Percentiles rank a stretch among this genome's conserved stretches.
phyloP scores from a whole-genome alignment of 2,888 invertebrate species.

The Athrips mouffetella region DNA sequence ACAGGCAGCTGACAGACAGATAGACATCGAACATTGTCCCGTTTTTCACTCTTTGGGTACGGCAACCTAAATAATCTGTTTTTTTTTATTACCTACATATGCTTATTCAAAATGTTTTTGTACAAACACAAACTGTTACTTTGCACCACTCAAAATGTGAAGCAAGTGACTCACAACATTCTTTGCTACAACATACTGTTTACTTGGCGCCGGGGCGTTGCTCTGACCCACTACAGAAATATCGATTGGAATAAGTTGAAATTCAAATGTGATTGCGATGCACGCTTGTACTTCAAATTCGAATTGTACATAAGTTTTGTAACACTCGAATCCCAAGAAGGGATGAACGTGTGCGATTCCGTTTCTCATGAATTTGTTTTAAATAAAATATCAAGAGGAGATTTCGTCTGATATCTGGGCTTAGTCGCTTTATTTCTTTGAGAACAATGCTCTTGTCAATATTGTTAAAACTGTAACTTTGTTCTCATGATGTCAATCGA shows the following conservation, averaged over 20 bases:
- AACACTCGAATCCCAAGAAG: neutral
- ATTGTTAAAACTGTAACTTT: no score
- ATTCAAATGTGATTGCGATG: conserved; percentile 16
- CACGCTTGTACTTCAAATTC: conserved; percentile 13
- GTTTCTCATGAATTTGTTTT: neutral
- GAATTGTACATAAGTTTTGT: neutral
- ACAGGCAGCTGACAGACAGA: no score
- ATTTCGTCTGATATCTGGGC: no score
- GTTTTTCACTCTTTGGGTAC: no score
- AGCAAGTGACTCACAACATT: conserved; percentile 14
- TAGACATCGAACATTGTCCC: no score
- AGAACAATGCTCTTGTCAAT: no score
- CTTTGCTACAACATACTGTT: conserved; percentile 10
- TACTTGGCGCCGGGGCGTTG: conserved; percentile 7
- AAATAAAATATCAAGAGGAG: no score
- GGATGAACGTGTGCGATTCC: neutral
- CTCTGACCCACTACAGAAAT: conserved; percentile 10
- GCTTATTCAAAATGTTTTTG: neutral
- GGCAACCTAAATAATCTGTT: no score
- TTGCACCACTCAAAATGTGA: no score
- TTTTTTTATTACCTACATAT: no score
- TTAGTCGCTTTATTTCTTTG: no score
- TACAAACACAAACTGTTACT: neutral
- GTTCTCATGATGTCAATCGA: no score
- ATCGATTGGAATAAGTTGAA: conserved; percentile 17